Evolutionary conservation across 2,113 vertebrate genomes (phyloP).

Genomic region (Brachionichthys hirsutus): DNA sequence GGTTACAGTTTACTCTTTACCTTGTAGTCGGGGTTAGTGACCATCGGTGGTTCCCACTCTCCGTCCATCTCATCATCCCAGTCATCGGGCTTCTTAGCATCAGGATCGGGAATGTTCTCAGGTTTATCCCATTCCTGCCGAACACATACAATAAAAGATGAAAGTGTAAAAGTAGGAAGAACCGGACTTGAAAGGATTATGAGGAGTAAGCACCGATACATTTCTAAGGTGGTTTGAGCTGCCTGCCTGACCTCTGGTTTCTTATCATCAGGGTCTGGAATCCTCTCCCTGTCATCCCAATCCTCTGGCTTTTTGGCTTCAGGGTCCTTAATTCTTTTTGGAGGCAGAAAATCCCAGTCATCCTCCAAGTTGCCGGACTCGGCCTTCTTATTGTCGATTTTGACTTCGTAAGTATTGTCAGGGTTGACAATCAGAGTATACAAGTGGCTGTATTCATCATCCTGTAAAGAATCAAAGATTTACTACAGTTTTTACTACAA

Average conservation of each 20-base stretch:
- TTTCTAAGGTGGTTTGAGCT: background rate
- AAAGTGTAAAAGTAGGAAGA: background rate
- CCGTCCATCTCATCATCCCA: slow-evolving; percentile 87
- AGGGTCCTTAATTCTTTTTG: slow-evolving; percentile 82
- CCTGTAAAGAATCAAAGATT: slow-evolving; percentile 62
- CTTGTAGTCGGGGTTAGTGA: slow-evolving; percentile 83
- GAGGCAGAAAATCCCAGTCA: slow-evolving; percentile 85
- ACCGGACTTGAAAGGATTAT: background rate
- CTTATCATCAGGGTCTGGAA: slow-evolving; percentile 82
- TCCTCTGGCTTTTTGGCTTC: slow-evolving; percentile 83
- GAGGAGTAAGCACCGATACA: background rate
- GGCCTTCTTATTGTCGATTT: slow-evolving; percentile 86
- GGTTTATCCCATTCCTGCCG: slow-evolving; percentile 84
- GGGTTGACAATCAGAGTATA: slow-evolving; percentile 83
- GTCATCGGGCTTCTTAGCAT: slow-evolving; percentile 84
- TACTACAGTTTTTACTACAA: too few relatives aligned
- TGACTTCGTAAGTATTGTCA: slow-evolving; percentile 87
- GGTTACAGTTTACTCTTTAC: slow-evolving; percentile 40
- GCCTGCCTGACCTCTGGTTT: slow-evolving; percentile 79
- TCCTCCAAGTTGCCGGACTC: slow-evolving; percentile 81
- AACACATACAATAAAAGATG: background rate
- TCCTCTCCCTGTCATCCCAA: slow-evolving; percentile 83
- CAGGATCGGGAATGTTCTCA: slow-evolving; percentile 84
- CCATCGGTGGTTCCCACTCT: slow-evolving; percentile 84
- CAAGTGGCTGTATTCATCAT: slow-evolving; percentile 83